A percentile compares a stretch with the other conserved stretches of the same genome.
Evolutionary conservation across 2,113 vertebrate genomes (phyloP).

Genomic region (Potamarius usumacintae): DNA sequence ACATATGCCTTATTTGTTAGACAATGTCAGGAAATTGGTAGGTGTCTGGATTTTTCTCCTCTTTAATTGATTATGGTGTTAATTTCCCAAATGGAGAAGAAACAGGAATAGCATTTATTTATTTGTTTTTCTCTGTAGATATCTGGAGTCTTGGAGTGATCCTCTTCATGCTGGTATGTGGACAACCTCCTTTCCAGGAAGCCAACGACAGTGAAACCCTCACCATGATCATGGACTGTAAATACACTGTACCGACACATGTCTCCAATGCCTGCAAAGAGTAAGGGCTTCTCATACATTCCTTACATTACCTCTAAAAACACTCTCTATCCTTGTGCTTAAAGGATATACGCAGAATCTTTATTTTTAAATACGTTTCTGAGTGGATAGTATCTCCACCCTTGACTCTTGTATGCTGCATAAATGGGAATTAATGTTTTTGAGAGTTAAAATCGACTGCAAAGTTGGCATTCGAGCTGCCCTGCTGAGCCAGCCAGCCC

Average conservation of each 20-base stretch:
- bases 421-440: too few relatives aligned
- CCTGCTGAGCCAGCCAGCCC: too few relatives aligned
- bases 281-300: conserved; percentile 73
- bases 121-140: conserved; percentile 73
- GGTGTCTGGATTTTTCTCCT: background rate
- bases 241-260: conserved; percentile 90
- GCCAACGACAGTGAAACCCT: conserved; percentile 98
- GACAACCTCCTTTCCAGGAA: conserved; percentile 96
- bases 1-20: conserved; percentile 1
- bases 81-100: background rate
- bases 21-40: conserved; percentile 3
- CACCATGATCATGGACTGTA: conserved; percentile 99
- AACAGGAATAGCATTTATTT: background rate
- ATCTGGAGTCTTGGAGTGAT: conserved; percentile 98
- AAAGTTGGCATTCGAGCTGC: too few relatives aligned
- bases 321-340: background rate
- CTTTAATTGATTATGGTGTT: background rate
- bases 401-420: too few relatives aligned
- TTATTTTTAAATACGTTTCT: too few relatives aligned
- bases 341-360: background rate
- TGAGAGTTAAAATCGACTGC: too few relatives aligned
- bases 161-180: conserved; percentile 97
- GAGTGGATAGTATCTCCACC: too few relatives aligned
- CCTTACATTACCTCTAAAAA: background rate
- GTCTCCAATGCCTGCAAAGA: conserved; percentile 93